Evolutionary conservation across 1,140 invertebrate species (phyloP).

Genomic region (Marisa cornuarietis): DNA sequence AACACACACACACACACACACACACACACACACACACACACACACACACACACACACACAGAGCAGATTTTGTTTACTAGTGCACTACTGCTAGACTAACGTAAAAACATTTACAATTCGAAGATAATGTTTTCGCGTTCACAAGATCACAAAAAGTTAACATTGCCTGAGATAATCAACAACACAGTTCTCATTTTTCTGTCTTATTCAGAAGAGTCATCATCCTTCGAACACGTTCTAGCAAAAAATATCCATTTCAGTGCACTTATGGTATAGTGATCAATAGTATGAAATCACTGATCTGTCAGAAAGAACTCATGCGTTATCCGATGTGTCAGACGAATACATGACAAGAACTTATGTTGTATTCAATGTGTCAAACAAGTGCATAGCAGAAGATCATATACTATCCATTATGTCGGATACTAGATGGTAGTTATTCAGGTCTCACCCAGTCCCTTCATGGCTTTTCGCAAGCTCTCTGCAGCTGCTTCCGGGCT

Average conservation of each 20-base stretch:
- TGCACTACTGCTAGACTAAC: no score
- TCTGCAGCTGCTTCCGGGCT: slow-evolving; percentile 49
- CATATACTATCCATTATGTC: neutral
- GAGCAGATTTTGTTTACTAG: neutral
- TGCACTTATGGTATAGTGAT: neutral
- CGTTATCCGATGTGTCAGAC: neutral
- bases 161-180: no score
- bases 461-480: slow-evolving; percentile 58
- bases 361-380: neutral
- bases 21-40: slow-evolving; percentile 4
- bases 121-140: no score
- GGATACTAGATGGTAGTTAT: neutral
- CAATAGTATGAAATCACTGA: neutral
- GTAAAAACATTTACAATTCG: no score
- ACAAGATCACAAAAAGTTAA: no score
- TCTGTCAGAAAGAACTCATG: neutral
- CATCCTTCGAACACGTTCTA: no score
- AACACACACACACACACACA: slow-evolving; percentile 1
- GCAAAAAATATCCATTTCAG: no score
- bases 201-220: no score
- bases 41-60: neutral
- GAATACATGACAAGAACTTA: neutral
- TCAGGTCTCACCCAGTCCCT: slow-evolving; percentile 52
- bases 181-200: no score
- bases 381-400: neutral